These are phyloP conservation scores for Leptothorax acervorum DNA, from an alignment of 2,888 invertebrate species.

Conservation along the genomic window DNA sequence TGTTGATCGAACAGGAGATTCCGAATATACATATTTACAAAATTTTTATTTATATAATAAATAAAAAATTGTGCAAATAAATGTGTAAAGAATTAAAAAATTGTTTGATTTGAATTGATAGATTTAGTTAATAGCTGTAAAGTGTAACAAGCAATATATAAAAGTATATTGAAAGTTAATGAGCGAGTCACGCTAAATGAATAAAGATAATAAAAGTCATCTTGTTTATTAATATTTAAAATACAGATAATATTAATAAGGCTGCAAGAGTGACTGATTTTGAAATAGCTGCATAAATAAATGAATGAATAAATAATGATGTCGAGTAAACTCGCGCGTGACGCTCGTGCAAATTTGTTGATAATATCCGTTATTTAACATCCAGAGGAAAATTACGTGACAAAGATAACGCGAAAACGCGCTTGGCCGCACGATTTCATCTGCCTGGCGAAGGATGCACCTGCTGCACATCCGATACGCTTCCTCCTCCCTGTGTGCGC, in stretches of 20 bases:
- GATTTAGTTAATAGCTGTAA: neutral
- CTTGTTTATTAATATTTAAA: neutral
- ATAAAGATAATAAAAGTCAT: neutral
- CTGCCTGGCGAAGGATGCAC: neutral
- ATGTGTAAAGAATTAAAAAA: neutral
- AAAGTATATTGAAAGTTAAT: neutral
- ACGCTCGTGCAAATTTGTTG: neutral
- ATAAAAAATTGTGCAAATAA: neutral
- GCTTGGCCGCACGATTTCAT: conserved; percentile 3
- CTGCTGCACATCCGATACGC: conserved; percentile 25
- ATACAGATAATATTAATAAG: neutral
- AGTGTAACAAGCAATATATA: neutral
- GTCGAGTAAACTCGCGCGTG: neutral
- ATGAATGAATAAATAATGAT: neutral
- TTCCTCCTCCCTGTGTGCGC: neutral
- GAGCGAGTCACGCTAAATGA: neutral
- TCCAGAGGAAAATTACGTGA: neutral
- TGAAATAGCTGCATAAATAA: neutral
- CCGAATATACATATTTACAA: neutral
- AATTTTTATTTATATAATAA: neutral
- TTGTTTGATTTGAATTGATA: neutral
- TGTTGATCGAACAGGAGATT: neutral
- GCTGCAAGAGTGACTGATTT: neutral
- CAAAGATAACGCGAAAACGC: conserved; percentile 12
- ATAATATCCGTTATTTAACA: neutral